phyloP scores from a whole-genome alignment of 2,797 vertebrate species.

The Peromyscus attwateri region DNA sequence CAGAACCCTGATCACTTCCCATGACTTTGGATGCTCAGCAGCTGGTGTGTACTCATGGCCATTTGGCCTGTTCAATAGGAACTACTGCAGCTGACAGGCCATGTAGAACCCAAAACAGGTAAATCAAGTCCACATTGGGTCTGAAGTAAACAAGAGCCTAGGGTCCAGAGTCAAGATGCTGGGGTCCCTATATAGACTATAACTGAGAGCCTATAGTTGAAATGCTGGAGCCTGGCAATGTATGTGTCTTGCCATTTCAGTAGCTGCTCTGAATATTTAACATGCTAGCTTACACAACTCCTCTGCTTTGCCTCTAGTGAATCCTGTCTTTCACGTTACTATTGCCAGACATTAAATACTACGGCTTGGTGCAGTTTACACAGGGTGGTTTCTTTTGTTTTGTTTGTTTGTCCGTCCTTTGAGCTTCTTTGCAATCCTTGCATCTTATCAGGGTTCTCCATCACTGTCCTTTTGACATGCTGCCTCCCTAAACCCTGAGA shows the following conservation, averaged over 20 bases:
- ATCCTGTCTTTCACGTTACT: neutral
- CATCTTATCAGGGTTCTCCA: neutral
- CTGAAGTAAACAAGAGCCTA: neutral
- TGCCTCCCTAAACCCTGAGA: neutral
- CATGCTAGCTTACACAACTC: neutral
- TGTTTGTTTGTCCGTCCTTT: neutral
- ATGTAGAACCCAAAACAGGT: too few species aligned
- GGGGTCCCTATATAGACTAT: neutral
- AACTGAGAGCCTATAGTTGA: neutral
- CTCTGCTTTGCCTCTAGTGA: neutral
- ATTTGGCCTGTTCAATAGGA: neutral
- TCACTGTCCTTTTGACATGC: neutral
- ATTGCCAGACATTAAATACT: neutral
- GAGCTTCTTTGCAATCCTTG: neutral
- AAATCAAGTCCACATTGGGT: neutral
- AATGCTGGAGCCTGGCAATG: neutral
- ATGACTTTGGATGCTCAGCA: neutral
- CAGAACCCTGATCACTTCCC: neutral
- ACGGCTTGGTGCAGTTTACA: neutral
- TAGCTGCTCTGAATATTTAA: neutral
- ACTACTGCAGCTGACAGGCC: neutral
- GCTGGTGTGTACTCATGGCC: too few species aligned
- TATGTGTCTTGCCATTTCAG: neutral
- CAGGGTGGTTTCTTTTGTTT: neutral
- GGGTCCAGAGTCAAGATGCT: neutral